Base-by-base conservation (phyloP, 2,113 vertebrate genomes). In the Lampris incognitus region DNA sequence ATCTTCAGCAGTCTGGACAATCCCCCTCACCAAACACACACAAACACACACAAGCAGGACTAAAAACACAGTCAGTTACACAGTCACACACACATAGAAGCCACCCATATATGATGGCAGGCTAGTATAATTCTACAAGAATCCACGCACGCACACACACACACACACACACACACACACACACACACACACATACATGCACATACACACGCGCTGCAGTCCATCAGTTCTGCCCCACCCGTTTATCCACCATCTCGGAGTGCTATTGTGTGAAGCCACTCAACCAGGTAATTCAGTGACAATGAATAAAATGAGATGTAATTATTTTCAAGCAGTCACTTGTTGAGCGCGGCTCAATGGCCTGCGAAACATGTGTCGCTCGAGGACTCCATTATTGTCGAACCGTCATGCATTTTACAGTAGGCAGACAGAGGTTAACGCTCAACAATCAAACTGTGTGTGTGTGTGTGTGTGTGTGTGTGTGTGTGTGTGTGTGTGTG, bases 311-410 rank as follows among this genome's bases (percentile, higher is more conserved):
- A 91, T 85, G 74, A 89, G 89, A 85, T 85, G 80, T 87, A 82
- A 92, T 92, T 88, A 90, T 90, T 87, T 81, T 82, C 66, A 78
- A 87, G 92, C 89, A 85, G 87, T 89, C 85, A 91, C 90, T 91
- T 93, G 89, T 91, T 88, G 91, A 85, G 84, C 62, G 38, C 36
- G 72, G 63, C 76, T 59, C 81, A 92, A 82, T 74, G 79, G 76
- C 58, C 79, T 46, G 79, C 76, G 74, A 74, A 88, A 86, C 87
- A 81, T 82, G 71, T 88, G 88, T 82, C 82, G 81, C 83, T 84
- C 71, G 42, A 10, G 41, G 78, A 85, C 73, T 87, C 81, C 84
- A 89, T 91, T 91, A 89, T 84, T 69, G 56, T 55, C 2, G 6
- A 7, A 57, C 78, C 2, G 44, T 58, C 7, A 55, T 58, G 71